Evolutionary conservation across 2,888 invertebrate species (phyloP), one percentile per base, ranked within the genome.

Genomic region (Chrysolina haemoptera): DNA sequence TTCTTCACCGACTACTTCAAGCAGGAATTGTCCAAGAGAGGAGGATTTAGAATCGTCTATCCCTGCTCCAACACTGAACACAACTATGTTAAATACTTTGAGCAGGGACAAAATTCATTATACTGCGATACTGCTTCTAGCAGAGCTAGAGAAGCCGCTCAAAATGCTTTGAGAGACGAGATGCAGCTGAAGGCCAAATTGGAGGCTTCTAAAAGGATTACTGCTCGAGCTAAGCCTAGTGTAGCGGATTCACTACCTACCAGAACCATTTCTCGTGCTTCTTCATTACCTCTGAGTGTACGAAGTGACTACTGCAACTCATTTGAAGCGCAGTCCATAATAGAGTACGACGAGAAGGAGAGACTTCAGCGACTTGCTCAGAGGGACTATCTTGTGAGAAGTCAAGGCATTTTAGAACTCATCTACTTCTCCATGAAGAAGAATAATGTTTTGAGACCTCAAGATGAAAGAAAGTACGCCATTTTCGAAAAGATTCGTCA

Each of bases 51-150:
- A 50, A 89, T 92, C 75, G 91, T 95, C 71, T 95, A 94, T 89
- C 95, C 95, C 0, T 90, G 91, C 40, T 74, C 86, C 0, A 89
- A 90, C 72, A 84, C 85, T 18, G 91, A 91, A 70, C 92, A 92
- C 82, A 75, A 80, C 20, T 96, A 95, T 86, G 90, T 92, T 64
- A 90, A 91, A 71, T 93, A 93, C 84, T 94, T 94, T 85, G 92
- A 93, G 83, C 94, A 95, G 88, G 94, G 93, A 62, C 91, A 93
- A 68, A 92, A 91, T 74, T 93, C 94, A 2, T 88, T 94, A 73
- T 95, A 94, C 86, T 93, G 93, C 64, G 92, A 93, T 79, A 96
- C 95, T 0, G 93, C 92, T 0, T 92, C 94, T 0, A 95, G 95
- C 69, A 91, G 94, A 75, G 94, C 94, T 0, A 90, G 95, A 63